Conservation (phyloP, 2,113 vertebrate genomes). For the Picathartes gymnocephalus region DNA sequence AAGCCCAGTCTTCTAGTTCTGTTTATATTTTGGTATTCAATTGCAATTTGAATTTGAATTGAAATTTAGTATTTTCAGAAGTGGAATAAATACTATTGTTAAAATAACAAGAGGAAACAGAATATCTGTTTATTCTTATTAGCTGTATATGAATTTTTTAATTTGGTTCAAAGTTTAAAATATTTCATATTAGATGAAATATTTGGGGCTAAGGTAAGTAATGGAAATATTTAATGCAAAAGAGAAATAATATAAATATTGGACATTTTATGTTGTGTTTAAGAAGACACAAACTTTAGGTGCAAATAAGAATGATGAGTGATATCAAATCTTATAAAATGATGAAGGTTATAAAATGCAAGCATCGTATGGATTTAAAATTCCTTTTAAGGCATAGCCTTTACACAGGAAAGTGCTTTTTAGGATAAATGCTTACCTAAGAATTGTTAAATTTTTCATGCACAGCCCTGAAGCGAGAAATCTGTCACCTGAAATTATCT, state of each 20-base stretch:
- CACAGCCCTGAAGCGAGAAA: constrained; percentile 17
- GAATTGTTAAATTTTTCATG: constrained; percentile 53
- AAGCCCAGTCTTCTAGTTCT: background rate
- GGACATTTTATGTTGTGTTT: background rate
- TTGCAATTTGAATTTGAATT: background rate
- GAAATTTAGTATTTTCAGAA: background rate
- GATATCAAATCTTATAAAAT: background rate
- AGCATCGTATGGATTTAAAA: background rate
- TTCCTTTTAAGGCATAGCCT: background rate
- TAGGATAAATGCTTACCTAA: constrained; percentile 50
- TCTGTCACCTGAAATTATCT: constrained; percentile 24
- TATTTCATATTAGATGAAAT: background rate
- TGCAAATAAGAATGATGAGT: background rate
- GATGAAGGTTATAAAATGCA: background rate
- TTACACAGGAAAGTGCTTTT: background rate
- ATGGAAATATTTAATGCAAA: background rate
- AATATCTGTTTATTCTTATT: background rate
- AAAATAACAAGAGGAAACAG: background rate
- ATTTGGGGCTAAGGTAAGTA: background rate
- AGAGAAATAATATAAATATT: background rate
- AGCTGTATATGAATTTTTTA: background rate
- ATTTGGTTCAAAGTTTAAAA: background rate
- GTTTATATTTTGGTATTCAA: background rate
- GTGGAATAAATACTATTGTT: background rate
- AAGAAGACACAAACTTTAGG: background rate